Base-by-base conservation (phyloP, 2,113 vertebrate genomes). In the Merops nubicus region DNA sequence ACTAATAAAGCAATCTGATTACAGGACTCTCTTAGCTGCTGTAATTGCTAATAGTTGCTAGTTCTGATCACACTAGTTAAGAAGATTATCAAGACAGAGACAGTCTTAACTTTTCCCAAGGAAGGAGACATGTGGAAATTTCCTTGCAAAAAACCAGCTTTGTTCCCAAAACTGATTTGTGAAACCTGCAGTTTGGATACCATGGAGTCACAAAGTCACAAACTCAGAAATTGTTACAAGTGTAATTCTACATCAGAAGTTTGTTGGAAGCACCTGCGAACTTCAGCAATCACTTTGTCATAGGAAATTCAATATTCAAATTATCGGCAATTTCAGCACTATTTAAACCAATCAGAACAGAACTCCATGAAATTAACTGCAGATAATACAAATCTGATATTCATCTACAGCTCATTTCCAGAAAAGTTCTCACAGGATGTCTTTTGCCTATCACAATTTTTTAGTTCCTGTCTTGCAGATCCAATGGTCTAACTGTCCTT, bases 111-210 rank as follows among this genome's bases (percentile, higher is more conserved):
- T 14, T 1, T 60, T 84, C 23, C 28, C 5, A 33, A 31, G 9
- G 5, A 87, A 59, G n/a, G 29, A 91, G 10, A 1, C 14, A 65
- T 31, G 19, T 0, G 0, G 33, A 65, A 53, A 47, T 4, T 26
- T 65, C 11, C 22, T 11, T 4, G 5, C 9, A 73, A 80, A 5
- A 0, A n/a, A n/a, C n/a, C 3, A 31, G 4, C 5, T 48, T 31
- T 68, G 5, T 6, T 80, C 19, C n/a, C 7, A 17, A 80, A 42
- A 40, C 3, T 28, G 17, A 29, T 56, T 68, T 56, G 3, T 56
- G 26, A 90, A 88, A 57, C 9, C 6, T 64, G 29, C 51, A 40
- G 2, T 79, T 79, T 60, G 16, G 10, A 43, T 70, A 57, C 3
- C 5, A 29, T 15, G 9, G 10, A 34, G 15, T 85, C 34, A 38